phyloP scores from a whole-genome alignment of 2,888 invertebrate species.

The Pristionchus exspectatus region DNA sequence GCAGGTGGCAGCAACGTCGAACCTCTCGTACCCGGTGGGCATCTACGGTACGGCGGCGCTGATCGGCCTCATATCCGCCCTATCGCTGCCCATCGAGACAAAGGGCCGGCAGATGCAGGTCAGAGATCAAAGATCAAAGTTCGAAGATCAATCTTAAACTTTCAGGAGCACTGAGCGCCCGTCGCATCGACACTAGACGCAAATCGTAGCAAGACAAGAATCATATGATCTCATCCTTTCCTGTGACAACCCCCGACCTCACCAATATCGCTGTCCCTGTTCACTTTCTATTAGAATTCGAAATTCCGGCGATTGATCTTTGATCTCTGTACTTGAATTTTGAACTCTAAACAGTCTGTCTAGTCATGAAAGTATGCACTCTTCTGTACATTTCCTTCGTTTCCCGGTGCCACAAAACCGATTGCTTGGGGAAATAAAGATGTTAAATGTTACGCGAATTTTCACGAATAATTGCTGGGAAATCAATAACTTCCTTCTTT shows the following conservation, averaged over 20 bases:
- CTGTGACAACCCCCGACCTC: neutral
- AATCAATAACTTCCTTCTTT: too few relatives aligned
- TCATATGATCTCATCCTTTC: slow-evolving; percentile 27
- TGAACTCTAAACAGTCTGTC: neutral
- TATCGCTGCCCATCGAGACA: slow-evolving; percentile 91
- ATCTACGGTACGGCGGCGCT: slow-evolving; percentile 88
- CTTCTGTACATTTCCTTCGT: slow-evolving; percentile 18
- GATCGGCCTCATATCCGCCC: slow-evolving; percentile 86
- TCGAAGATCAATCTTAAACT: neutral
- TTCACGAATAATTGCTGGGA: too few relatives aligned
- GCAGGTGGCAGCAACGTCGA: slow-evolving; percentile 86
- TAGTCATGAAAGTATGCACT: neutral
- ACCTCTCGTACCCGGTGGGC: slow-evolving; percentile 86
- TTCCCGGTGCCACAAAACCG: slow-evolving; percentile 28
- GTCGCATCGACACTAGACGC: slow-evolving; percentile 1
- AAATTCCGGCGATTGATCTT: neutral
- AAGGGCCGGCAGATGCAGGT: slow-evolving; percentile 84
- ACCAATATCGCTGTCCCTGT: neutral
- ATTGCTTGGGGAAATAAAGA: slow-evolving; percentile 14
- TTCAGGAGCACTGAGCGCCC: slow-evolving; percentile 30
- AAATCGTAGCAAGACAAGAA: neutral
- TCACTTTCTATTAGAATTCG: neutral
- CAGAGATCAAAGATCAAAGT: slow-evolving; percentile 40
- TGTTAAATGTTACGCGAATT: too few relatives aligned
- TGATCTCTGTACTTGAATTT: neutral